A percentile compares a stretch with the other conserved stretches of the same genome.
Conservation (phyloP, 2,888 invertebrate species). For the Strigamia maritima region DNA sequence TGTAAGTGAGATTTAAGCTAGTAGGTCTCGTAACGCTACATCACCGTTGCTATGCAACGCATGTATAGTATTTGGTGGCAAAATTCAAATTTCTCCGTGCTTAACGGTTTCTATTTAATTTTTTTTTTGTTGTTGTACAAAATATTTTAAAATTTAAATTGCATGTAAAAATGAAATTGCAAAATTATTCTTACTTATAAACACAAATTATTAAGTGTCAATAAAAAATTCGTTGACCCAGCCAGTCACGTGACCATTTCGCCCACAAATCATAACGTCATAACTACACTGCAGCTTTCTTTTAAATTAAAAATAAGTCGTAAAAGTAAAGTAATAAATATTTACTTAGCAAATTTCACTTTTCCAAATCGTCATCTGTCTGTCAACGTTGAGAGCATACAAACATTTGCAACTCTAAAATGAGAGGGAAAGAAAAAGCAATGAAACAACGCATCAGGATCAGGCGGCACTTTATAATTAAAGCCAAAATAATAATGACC, state of each 20-base stretch:
- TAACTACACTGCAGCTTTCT: neutral
- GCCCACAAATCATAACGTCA: neutral
- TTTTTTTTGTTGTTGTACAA: too few species aligned
- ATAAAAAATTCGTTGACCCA: neutral
- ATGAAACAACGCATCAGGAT: neutral
- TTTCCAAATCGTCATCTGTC: slow-evolving; percentile 4
- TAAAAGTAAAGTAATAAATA: neutral
- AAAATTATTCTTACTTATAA: neutral
- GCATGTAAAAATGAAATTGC: neutral
- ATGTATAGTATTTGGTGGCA: neutral
- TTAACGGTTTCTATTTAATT: neutral
- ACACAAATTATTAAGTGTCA: neutral
- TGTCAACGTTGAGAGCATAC: neutral
- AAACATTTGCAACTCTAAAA: neutral
- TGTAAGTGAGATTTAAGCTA: neutral
- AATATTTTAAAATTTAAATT: neutral
- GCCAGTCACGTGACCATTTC: neutral
- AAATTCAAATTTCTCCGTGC: neutral
- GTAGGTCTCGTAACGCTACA: neutral
- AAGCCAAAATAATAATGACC: neutral
- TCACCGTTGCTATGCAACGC: neutral
- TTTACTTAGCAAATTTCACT: neutral
- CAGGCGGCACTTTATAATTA: neutral
- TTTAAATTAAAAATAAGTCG: neutral
- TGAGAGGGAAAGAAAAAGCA: neutral